These are phyloP conservation scores for Propithecus perrieri DNA, from an alignment of 2,797 vertebrate genomes.

Conservation along the genomic window DNA sequence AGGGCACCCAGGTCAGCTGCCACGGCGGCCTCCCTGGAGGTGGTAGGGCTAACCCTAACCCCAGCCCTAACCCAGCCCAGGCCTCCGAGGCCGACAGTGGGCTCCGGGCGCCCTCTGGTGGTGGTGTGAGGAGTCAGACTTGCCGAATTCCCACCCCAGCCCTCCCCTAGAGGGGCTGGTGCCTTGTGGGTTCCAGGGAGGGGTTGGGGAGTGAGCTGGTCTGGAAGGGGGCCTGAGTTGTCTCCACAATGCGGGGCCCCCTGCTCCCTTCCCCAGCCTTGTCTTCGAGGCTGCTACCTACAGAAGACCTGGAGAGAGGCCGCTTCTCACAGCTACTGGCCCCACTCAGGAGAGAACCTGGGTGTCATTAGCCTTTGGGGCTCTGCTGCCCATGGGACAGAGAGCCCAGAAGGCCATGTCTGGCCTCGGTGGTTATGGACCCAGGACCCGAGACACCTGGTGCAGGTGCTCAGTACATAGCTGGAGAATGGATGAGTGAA, in stretches of 20 bases:
- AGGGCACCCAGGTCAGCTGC: too few relatives aligned
- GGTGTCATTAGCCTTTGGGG: background rate
- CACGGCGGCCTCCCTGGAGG: background rate
- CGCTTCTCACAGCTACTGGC: background rate
- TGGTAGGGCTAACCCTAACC: too few relatives aligned
- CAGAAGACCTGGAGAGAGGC: background rate
- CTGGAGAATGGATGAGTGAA: background rate
- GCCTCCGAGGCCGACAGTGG: background rate
- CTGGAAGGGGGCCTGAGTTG: background rate
- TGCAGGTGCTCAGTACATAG: background rate
- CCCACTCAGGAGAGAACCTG: background rate
- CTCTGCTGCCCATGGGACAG: background rate
- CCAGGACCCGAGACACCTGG: background rate
- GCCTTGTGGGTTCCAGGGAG: conserved; percentile 65
- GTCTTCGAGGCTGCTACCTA: background rate
- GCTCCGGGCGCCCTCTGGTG: conserved; percentile 79
- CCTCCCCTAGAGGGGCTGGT: conserved; percentile 76
- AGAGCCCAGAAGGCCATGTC: background rate
- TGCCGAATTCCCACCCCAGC: background rate
- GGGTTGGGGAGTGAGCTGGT: conserved; percentile 79
- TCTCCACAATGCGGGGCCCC: background rate
- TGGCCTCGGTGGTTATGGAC: background rate
- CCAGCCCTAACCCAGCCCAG: too few relatives aligned
- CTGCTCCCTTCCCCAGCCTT: background rate
- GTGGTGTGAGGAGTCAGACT: background rate